phyloP scores from a whole-genome alignment of 2,888 invertebrate genomes.

The Rhodophaea formosa region DNA sequence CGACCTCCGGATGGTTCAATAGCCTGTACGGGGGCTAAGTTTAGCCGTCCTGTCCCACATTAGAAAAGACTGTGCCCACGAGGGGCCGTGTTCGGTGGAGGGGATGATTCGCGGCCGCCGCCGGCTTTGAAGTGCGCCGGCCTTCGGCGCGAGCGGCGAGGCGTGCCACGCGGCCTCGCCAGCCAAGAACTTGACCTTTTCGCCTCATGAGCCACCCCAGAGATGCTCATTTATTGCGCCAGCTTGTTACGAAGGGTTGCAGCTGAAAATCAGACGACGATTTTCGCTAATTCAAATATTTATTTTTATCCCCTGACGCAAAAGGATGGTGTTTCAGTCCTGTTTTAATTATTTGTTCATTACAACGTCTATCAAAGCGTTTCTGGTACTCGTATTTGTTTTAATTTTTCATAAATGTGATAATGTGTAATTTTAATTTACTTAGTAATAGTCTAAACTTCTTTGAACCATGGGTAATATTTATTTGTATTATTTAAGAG shows the following conservation, averaged over 20 bases:
- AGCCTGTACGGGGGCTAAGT: constrained; percentile 1
- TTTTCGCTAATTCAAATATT: not conserved
- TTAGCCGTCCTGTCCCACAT: constrained; percentile 30
- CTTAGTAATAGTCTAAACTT: too few relatives aligned
- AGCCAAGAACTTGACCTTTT: constrained; percentile 69
- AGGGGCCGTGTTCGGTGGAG: constrained; percentile 53
- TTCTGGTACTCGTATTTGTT: too few relatives aligned
- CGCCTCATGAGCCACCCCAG: constrained; percentile 25
- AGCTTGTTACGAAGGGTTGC: constrained; percentile 6
- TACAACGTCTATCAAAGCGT: too few relatives aligned
- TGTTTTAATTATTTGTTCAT: too few relatives aligned
- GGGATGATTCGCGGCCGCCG: constrained; percentile 57
- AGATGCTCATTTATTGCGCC: constrained; percentile 15
- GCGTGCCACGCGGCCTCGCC: constrained; percentile 46
- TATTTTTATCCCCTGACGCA: too few relatives aligned
- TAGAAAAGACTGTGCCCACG: constrained; percentile 41
- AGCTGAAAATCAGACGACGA: not conserved
- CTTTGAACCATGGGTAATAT: too few relatives aligned
- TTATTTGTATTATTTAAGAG: too few relatives aligned
- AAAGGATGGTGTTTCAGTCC: too few relatives aligned
- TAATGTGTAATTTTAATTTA: too few relatives aligned
- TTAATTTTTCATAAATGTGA: too few relatives aligned
- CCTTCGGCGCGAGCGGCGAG: constrained; percentile 58
- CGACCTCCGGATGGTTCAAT: not conserved
- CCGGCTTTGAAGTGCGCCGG: constrained; percentile 73